Percentiles rank a stretch among this genome's conserved stretches.
Evolutionary conservation across 2,888 invertebrate species (phyloP).

Genomic region (Amphiduros pacificus): DNA sequence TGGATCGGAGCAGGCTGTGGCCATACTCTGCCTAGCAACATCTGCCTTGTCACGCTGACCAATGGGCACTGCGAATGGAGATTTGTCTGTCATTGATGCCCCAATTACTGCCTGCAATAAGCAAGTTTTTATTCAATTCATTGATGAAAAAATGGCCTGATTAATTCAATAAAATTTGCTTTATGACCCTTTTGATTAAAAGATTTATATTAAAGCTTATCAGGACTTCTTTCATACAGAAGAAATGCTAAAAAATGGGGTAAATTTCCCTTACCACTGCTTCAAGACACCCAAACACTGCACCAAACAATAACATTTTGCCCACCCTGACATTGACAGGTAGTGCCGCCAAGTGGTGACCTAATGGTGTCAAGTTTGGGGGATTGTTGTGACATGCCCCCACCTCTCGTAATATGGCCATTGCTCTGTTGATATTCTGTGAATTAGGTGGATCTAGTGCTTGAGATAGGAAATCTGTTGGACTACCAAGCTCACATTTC

Average conservation of each 20-base stretch:
- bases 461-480: constrained; percentile 43
- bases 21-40: constrained; percentile 39
- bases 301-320: constrained; percentile 54
- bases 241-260: too few relatives aligned
- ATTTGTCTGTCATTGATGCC: constrained; percentile 55
- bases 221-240: too few relatives aligned
- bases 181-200: too few relatives aligned
- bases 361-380: constrained; percentile 48
- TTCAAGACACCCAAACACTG: constrained; percentile 53
- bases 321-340: constrained; percentile 56
- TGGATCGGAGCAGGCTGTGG: constrained; percentile 50
- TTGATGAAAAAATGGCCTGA: too few relatives aligned
- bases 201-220: too few relatives aligned
- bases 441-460: constrained; percentile 50
- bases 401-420: constrained; percentile 47
- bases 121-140: too few relatives aligned
- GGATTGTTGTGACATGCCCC: constrained; percentile 46
- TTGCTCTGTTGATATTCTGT: constrained; percentile 42
- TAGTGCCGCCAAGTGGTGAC: constrained; percentile 52
- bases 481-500: constrained; percentile 54
- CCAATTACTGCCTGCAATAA: constrained; percentile 50
- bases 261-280: constrained; percentile 51
- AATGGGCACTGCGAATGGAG: constrained; percentile 52
- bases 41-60: constrained; percentile 45
- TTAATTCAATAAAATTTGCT: too few relatives aligned